Evolutionary conservation across 35 echinoderm and acorn worm genomes (phyloP), one percentile per base, ranked within the genome.

Genomic region (Apostichopus japonicus): DNA sequence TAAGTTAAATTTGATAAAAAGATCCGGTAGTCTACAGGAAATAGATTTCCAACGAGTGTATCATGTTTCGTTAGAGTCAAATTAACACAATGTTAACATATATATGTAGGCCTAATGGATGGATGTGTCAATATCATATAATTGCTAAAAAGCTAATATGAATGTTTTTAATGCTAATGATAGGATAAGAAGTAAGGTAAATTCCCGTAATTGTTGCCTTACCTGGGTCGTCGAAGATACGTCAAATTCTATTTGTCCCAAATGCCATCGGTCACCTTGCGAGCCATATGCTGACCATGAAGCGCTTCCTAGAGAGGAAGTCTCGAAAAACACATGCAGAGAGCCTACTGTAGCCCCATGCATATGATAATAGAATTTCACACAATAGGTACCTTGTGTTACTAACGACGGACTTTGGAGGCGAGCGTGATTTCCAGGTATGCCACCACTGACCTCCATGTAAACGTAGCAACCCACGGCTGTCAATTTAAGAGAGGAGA

Each of bases 311-410:
- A 15, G 53, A 27, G 27, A n/a, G 11, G 78, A 77, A 1, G 65
- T 15, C 14, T 83, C 76, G 0, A 79, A 79, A 15, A 82, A 55
- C 23, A 97, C 86, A 58, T 67, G 92, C 24, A 95, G 55, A 51
- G 80, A 77, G 5, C 94, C 92, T 14, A 90, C 87, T 25, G 91
- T 77, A 6, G 92, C 61, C 0, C 94, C 94, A 53, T 92, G 92
- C 94, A 95, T 95, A 84, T 98, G 94, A 84, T 94, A 95, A 77
- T 80, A 95, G 71, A 94, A 95, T 17, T 61, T 24, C 19, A 80
- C 63, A 91, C 96, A 93, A 59, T 92, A 86, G 14, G 73, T 81
- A 51, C 44, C 23, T 8, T 77, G 79, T 27, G 90, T 56, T 0
- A 14, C 23, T 81, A 90, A 76, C 5, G 83, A 65, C 52, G 90